Evolutionary conservation across 2,888 invertebrate genomes (phyloP).

Genomic region (Eilema griseolum): DNA sequence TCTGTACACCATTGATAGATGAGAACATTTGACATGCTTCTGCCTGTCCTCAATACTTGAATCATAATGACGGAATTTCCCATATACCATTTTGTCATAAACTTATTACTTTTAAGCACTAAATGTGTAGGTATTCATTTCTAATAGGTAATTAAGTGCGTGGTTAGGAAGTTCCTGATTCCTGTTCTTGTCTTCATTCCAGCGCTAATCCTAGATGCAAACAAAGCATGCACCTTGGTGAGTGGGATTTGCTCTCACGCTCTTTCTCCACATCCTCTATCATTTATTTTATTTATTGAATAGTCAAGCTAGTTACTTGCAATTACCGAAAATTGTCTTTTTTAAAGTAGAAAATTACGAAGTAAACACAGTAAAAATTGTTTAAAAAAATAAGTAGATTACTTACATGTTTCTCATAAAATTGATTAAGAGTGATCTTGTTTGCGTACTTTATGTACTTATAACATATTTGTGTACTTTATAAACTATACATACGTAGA

Average conservation of each 20-base stretch:
- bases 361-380: neutral
- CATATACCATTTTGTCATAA: neutral
- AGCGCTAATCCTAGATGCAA: no score
- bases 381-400: neutral
- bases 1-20: neutral
- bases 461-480: no score
- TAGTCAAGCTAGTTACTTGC: no score
- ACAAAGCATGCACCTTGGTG: no score
- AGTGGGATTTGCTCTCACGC: no score
- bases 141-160: neutral
- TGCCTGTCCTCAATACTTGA: neutral
- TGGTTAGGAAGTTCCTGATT: no score
- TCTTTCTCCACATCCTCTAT: no score
- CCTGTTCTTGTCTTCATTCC: no score
- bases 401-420: neutral
- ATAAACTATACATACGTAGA: conserved; percentile 10
- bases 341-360: neutral
- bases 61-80: neutral
- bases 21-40: neutral
- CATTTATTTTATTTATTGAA: no score
- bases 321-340: no score
- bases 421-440: conserved; percentile 2
- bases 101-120: neutral
- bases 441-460: conserved; percentile 10
- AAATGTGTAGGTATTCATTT: neutral